Evolutionary conservation across 2,888 invertebrate species (phyloP), one percentile per base, ranked within the genome.

Genomic region (Hydroisotoma schaefferi): DNA sequence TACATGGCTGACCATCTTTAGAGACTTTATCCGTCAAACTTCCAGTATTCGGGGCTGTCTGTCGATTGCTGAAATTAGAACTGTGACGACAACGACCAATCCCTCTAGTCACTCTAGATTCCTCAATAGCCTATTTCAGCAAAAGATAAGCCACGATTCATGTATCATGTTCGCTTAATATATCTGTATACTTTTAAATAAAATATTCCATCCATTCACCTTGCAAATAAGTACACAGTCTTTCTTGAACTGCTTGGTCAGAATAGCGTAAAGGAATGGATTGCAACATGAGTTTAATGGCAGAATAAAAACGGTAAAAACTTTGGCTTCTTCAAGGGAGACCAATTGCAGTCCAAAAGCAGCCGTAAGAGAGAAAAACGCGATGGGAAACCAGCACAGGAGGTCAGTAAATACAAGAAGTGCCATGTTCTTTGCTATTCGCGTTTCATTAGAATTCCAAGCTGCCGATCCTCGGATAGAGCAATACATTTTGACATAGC

Each of bases 241-340:
- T 78, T 94, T 93, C 78, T 95, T 95, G 78, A 95, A 95, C 77
- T 95, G 94, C 76, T 97, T 95, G 6, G 97, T 97, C 74, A 97
- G 85, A 72, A 97, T 95, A 53, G 97, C 97, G 77, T 98, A 98
- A 27, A 98, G 83, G 77, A 97, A 97, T 0, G 98, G 98, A 79
- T 98, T 98, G 79, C 95, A 94, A 78, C 95, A 97, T 15, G 93
- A 92, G 79, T 98, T 98, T 66, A 98, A 80, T 1, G 98, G 97
- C 73, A 97, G 81, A 57, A 98, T 88, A 77, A 98, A 95, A 40
- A 98, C 94, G 2, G 94, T 94, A 76, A 91, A 93, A 71, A 81
- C 78, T 81, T 98, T 98, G 48, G 97, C 95, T 78, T 94, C 91
- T 76, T 95, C 94, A 63, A 98, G 81, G 2, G 91, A 90, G 27